phyloP scores from a whole-genome alignment of 2,888 invertebrate genomes.

The Tenthredo notha region DNA sequence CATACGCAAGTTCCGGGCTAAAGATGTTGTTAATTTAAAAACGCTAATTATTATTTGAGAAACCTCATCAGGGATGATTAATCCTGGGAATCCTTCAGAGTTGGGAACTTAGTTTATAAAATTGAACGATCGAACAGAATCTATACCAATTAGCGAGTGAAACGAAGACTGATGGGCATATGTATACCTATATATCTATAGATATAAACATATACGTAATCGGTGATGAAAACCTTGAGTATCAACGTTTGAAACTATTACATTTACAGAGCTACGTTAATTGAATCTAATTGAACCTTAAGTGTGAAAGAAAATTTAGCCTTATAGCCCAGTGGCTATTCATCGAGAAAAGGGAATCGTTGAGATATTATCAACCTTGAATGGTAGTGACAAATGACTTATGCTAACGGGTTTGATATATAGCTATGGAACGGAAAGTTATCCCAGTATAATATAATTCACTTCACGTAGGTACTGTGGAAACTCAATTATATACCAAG shows the following conservation, averaged over 20 bases:
- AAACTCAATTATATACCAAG: conserved; percentile 27
- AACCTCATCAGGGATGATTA: not conserved
- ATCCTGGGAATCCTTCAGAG: not conserved
- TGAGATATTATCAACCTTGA: conserved; percentile 2
- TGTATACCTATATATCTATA: not conserved
- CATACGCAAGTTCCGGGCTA: not conserved
- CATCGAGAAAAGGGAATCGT: not conserved
- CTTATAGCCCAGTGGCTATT: not conserved
- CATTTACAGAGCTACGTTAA: not conserved
- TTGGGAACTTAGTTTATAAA: not conserved
- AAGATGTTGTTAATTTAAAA: not conserved
- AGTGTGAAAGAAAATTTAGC: not conserved
- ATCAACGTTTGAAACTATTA: not conserved
- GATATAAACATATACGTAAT: not conserved
- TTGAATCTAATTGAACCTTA: not conserved
- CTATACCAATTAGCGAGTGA: not conserved
- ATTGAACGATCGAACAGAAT: not conserved
- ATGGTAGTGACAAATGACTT: conserved; percentile 19
- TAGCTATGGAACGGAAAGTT: not conserved
- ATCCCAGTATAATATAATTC: not conserved
- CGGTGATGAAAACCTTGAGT: not conserved
- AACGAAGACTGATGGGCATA: not conserved
- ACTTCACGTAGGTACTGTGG: not conserved
- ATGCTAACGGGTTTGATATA: conserved; percentile 5
- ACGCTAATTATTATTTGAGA: not conserved